phyloP scores from a whole-genome alignment of 2,113 vertebrate species.

The Brachyhypopomus occidentalis region DNA sequence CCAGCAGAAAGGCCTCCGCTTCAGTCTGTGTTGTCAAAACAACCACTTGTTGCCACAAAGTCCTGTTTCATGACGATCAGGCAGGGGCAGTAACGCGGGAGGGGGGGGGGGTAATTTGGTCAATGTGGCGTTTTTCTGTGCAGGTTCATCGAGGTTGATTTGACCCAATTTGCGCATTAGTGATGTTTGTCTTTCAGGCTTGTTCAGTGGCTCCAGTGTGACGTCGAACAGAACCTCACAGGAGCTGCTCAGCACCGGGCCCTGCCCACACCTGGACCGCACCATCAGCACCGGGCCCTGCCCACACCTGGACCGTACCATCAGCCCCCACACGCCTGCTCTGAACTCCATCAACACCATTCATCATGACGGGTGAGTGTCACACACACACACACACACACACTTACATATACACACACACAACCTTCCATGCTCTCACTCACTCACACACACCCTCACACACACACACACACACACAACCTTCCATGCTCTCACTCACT shows the following conservation, averaged over 20 bases:
- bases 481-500: not conserved
- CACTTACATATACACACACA: not conserved
- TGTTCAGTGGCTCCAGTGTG: constrained; percentile 81
- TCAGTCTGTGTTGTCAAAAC: constrained; percentile 74
- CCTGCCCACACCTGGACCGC: constrained; percentile 80
- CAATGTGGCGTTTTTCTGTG: constrained; percentile 54
- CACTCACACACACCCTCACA: not conserved
- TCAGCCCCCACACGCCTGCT: constrained; percentile 84
- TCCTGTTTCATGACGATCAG: constrained; percentile 47
- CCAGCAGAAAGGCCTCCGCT: constrained; percentile 60
- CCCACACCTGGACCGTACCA: constrained; percentile 79
- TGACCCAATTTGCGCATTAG: constrained; percentile 65
- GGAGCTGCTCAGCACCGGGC: constrained; percentile 75
- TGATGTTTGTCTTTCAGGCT: constrained; percentile 83
- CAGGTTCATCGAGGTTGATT: constrained; percentile 58
- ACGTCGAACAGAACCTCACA: constrained; percentile 78
- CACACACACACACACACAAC: not conserved
- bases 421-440: not conserved
- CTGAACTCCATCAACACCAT: constrained; percentile 45
- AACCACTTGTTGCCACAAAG: constrained; percentile 67
- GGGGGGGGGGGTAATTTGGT: constrained; percentile 38
- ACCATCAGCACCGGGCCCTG: constrained; percentile 73
- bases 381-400: not conserved
- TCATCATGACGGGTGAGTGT: constrained; percentile 87
- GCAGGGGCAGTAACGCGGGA: too few relatives aligned